These are phyloP conservation scores for Papilio xuthus DNA, from an alignment of 1,140 invertebrate species.

Conservation along the genomic window DNA sequence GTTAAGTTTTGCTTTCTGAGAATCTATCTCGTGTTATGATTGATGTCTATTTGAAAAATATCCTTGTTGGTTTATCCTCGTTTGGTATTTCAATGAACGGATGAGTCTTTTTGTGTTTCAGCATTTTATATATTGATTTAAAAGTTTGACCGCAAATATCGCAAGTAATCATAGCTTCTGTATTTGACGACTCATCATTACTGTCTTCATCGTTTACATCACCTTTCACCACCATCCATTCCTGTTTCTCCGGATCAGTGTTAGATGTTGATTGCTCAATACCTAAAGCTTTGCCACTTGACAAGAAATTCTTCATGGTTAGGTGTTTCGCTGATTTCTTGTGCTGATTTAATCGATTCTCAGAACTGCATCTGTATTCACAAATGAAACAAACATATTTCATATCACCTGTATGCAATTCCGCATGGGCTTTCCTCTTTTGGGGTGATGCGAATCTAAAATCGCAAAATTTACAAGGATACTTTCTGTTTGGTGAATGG, in stretches of 20 bases:
- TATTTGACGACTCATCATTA: constrained; percentile 37
- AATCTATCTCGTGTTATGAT: background rate
- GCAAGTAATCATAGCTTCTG: constrained; percentile 48
- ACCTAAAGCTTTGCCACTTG: constrained; percentile 58
- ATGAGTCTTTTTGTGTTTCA: constrained; percentile 71
- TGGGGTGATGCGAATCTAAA: constrained; percentile 72
- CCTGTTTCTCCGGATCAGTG: constrained; percentile 42
- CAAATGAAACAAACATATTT: constrained; percentile 78
- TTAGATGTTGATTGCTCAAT: constrained; percentile 51
- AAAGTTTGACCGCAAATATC: constrained; percentile 75
- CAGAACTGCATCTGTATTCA: constrained; percentile 74
- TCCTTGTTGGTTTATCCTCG: constrained; percentile 73
- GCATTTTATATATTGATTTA: constrained; percentile 60
- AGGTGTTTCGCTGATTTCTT: constrained; percentile 70
- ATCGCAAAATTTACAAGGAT: constrained; percentile 75
- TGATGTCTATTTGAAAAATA: constrained; percentile 72
- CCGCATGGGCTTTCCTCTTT: constrained; percentile 67
- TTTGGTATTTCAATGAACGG: constrained; percentile 76
- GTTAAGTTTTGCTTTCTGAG: background rate
- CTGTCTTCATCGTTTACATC: constrained; percentile 46
- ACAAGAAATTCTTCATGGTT: constrained; percentile 69
- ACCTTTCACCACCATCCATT: constrained; percentile 50
- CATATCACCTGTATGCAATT: constrained; percentile 74
- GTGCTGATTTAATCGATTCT: constrained; percentile 68
- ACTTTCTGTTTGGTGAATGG: constrained; percentile 69